Percentiles rank a stretch among this genome's conserved stretches.
These are phyloP conservation scores for Brachionus plicatilis DNA, from an alignment of 1,140 invertebrate genomes.

Conservation along the genomic window DNA sequence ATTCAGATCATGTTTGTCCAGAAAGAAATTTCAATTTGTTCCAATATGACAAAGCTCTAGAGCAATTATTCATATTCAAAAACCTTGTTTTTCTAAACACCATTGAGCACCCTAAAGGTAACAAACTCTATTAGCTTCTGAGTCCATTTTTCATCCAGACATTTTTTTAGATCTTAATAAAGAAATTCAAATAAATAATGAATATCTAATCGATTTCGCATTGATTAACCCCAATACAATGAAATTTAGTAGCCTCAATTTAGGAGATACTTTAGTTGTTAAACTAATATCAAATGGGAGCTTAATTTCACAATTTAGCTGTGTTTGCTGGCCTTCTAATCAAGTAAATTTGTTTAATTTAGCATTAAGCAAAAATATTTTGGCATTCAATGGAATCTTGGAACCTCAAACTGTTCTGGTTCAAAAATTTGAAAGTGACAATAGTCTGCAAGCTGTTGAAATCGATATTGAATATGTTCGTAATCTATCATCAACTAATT, in stretches of 20 bases:
- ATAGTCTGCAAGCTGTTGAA: background rate
- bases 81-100: background rate
- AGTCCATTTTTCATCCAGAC: background rate
- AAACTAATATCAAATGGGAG: background rate
- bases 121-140: background rate
- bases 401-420: background rate
- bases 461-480: conserved; percentile 31
- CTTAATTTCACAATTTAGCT: background rate
- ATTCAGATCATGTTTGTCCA: background rate
- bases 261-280: conserved; percentile 21
- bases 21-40: background rate
- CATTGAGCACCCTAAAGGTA: background rate
- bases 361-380: background rate
- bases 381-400: background rate
- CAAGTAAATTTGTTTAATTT: background rate
- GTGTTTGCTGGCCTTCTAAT: conserved; percentile 26
- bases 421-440: background rate
- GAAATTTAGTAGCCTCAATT: background rate
- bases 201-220: conserved; percentile 9
- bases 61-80: conserved; percentile 2
- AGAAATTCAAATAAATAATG: conserved; percentile 25
- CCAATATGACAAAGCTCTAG: background rate
- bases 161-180: background rate
- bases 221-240: conserved; percentile 25
- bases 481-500: conserved; percentile 1